These are phyloP conservation scores for Allolobophora icterica DNA, from an alignment of 2,888 invertebrate genomes.

Conservation along the genomic window DNA sequence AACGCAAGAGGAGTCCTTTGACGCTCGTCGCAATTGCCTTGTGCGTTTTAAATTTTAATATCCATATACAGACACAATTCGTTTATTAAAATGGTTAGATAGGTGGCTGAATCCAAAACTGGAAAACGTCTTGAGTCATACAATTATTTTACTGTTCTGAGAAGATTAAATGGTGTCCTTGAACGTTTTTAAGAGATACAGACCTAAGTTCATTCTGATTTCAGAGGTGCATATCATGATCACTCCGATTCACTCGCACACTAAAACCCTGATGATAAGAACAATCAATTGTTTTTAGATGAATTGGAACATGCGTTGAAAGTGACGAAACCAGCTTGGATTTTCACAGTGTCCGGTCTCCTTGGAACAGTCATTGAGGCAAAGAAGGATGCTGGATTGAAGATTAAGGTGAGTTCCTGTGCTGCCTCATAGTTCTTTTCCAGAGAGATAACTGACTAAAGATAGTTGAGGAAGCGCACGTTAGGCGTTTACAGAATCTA, in stretches of 20 bases:
- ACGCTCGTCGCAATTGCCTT: no score
- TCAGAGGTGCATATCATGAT: not conserved
- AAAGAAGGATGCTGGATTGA: not conserved
- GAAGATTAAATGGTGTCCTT: no score
- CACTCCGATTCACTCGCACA: not conserved
- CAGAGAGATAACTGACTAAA: not conserved
- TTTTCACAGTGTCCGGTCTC: not conserved
- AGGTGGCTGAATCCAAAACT: no score
- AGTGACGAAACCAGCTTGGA: slow-evolving; percentile 2
- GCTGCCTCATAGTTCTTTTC: not conserved
- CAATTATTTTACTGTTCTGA: no score
- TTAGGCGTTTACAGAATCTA: no score
- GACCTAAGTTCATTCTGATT: not conserved
- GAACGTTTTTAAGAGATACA: no score
- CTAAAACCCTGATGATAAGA: not conserved
- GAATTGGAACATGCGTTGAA: slow-evolving; percentile 17
- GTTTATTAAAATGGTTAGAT: no score
- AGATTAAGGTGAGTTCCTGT: not conserved
- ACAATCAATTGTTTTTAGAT: not conserved
- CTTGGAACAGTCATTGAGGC: not conserved
- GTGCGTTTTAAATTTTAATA: no score
- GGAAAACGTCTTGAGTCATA: no score
- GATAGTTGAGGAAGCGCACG: no score
- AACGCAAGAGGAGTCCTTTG: no score
- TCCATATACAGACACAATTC: no score